These are phyloP conservation scores for Leptopterna dolabrata DNA, from an alignment of 2,888 invertebrate genomes.

Conservation along the genomic window DNA sequence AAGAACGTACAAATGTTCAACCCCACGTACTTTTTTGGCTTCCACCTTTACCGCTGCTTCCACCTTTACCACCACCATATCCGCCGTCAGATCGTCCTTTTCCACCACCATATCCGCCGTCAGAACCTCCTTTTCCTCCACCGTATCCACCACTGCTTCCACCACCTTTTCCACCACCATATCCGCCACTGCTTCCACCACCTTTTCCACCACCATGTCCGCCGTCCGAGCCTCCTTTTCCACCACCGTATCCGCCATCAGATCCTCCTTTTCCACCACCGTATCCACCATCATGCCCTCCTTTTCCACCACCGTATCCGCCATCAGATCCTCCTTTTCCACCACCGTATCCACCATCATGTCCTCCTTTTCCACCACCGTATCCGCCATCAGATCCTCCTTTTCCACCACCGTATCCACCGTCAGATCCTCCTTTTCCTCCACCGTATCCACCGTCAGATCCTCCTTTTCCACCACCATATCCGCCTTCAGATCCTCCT, in stretches of 20 bases:
- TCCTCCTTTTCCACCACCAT: background rate
- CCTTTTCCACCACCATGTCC: slow-evolving; percentile 9
- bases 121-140: background rate
- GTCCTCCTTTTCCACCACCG: background rate
- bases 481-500: background rate
- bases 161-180: background rate
- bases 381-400: background rate
- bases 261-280: background rate
- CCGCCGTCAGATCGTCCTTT: background rate
- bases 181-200: background rate
- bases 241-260: background rate
- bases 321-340: background rate
- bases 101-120: background rate
- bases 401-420: background rate
- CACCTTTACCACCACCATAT: background rate
- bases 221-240: background rate
- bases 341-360: background rate
- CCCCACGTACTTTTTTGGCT: background rate
- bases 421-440: background rate
- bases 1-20: too few species aligned
- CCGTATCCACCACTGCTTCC: background rate
- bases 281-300: background rate
- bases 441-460: background rate
- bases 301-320: background rate
- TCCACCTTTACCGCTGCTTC: background rate